Evolutionary conservation across 2,888 invertebrate genomes (phyloP).

Genomic region (Rambutsinella grinnellia): DNA sequence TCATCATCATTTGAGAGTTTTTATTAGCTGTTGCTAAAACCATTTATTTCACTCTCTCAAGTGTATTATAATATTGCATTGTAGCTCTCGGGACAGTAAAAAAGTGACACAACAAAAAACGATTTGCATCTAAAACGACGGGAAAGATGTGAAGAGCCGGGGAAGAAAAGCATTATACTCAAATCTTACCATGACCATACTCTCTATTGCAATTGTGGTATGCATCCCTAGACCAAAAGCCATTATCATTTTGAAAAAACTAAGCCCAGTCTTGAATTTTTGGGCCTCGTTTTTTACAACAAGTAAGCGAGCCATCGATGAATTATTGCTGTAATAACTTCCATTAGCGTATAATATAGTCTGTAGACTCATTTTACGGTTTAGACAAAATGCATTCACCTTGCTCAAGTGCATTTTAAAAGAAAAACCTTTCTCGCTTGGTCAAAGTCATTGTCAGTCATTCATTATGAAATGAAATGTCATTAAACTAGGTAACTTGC

Average conservation of each 20-base stretch:
- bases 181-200: neutral
- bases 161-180: neutral
- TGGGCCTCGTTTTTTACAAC: conserved; percentile 23
- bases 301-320: conserved; percentile 13
- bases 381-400: conserved; percentile 13
- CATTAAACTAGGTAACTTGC: neutral
- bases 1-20: too few species aligned
- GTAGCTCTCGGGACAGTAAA: neutral
- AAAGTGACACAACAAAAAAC: neutral
- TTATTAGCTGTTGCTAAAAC: neutral
- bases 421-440: conserved; percentile 13
- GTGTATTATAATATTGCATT: neutral
- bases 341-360: neutral
- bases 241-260: conserved; percentile 19
- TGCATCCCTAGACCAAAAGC: neutral
- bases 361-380: too few species aligned
- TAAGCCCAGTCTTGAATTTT: conserved; percentile 9
- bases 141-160: neutral
- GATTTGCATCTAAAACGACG: neutral
- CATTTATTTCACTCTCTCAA: conserved; percentile 1
- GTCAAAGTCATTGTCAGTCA: conserved; percentile 32
- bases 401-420: conserved; percentile 17
- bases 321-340: conserved; percentile 17
- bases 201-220: neutral
- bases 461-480: too few species aligned